These are phyloP conservation scores for Phthorimaea operculella DNA, from an alignment of 1,140 invertebrate species.

Conservation along the genomic window DNA sequence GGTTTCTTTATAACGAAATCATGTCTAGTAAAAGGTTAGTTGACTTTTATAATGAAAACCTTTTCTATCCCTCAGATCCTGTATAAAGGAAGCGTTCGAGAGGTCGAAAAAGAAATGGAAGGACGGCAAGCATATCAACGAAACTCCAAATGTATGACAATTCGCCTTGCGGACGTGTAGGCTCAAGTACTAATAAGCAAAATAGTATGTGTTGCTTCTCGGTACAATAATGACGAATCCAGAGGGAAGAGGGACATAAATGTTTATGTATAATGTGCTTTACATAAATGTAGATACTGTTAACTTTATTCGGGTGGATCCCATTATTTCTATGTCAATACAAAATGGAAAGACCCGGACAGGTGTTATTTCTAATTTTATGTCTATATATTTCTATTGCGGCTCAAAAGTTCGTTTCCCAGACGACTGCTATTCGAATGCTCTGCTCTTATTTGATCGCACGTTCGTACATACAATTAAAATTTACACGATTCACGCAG, in stretches of 20 bases:
- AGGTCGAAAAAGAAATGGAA: slow-evolving; percentile 69
- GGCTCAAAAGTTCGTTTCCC: no score
- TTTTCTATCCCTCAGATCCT: slow-evolving; percentile 64
- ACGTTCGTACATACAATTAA: no score
- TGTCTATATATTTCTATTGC: no score
- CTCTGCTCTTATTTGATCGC: no score
- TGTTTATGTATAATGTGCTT: background rate
- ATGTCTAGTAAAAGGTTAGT: no score
- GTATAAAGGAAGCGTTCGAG: slow-evolving; percentile 73
- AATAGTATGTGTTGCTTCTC: background rate
- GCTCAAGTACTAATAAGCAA: background rate
- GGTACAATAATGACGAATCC: background rate
- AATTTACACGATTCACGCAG: no score
- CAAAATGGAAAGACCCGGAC: no score
- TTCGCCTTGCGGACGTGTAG: background rate
- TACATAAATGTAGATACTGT: background rate
- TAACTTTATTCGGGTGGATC: background rate
- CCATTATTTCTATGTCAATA: no score
- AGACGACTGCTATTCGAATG: no score
- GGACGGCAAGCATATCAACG: slow-evolving; percentile 45
- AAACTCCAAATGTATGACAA: background rate
- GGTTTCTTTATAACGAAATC: no score
- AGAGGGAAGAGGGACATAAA: background rate
- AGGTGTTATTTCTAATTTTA: no score
- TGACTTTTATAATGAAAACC: background rate